Evolutionary conservation across 2,113 vertebrate genomes (phyloP), one percentile per base, ranked within the genome.

Genomic region (Poeciliopsis retropinna): DNA sequence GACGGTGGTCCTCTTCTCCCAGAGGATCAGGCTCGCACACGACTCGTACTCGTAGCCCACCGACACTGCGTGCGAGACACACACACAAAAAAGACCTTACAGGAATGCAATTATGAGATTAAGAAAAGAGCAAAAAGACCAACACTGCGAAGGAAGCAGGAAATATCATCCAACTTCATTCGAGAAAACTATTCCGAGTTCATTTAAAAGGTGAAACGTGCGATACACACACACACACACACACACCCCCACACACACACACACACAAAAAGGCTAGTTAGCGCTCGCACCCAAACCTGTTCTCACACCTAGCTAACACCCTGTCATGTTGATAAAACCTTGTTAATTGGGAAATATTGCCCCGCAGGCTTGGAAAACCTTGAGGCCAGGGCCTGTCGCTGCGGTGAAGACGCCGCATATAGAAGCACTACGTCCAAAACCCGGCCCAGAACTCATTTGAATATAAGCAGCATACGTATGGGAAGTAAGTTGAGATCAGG

Each of bases 21-120:
- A 99, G 25, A 98, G 92, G 85, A 99, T 97, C 76, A 99, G 95
- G 62, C 96, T 97, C 69, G 95, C 96, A 78, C 98, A 99, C 34
- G 97, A 98, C 90, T 99, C 98, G 47, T 99, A 99, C 72, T 99
- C 98, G 73, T 97, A 99, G 3, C 98, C 98, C n/a, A 99, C 97
- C 14, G 98, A 99, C 81, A 99, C 98, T 99, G 84, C 31, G 62
- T 22, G 17, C 1, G 47, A 54, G 25, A 63, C 54, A 67, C 12
- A 37, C 34, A 34, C 34, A 34, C 8, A 30, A 30, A 30, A 44
- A 22, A 62, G 22, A 63, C 31, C 3, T 73, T 57, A 67, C 54
- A 67, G 61, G n/a, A 4, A 29, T 12, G 60, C 22, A 62, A 64
- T 34, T 19, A 75, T 67, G 22, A 44, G 75, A 63, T 64, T 60